Conservation (phyloP, 2,797 vertebrate species). For the Phrynocephalus guinanensis region DNA sequence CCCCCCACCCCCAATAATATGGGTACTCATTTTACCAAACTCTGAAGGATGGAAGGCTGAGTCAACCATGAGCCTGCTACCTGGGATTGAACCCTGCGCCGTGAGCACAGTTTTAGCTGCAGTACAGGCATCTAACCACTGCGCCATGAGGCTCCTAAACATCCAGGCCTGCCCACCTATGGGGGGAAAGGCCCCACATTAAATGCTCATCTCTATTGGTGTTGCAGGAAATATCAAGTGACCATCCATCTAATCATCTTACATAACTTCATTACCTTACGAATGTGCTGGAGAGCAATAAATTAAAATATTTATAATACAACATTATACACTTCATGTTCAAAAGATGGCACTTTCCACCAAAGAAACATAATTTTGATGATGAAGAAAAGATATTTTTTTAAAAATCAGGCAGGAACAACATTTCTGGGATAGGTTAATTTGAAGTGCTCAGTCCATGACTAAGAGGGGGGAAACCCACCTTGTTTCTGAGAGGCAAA, state of each 20-base stretch:
- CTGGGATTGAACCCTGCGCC: no score
- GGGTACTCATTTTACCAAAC: no score
- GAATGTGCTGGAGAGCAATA: background rate
- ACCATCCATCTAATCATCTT: background rate
- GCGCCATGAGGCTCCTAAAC: no score
- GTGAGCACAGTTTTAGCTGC: no score
- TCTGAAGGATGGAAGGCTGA: no score
- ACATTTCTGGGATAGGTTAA: background rate
- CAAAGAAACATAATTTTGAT: background rate
- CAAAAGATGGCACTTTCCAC: background rate
- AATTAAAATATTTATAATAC: background rate
- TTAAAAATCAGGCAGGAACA: background rate
- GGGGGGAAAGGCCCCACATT: no score
- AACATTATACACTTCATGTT: background rate
- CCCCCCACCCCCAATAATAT: no score
- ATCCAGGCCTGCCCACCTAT: no score
- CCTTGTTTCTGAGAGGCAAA: background rate
- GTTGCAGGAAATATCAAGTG: background rate
- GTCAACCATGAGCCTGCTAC: no score
- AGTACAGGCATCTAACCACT: no score
- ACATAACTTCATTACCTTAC: background rate
- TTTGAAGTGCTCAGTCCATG: background rate
- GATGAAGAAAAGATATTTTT: background rate
- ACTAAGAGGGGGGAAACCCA: background rate
- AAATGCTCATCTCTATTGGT: background rate